Evolutionary conservation across 2,797 vertebrate genomes (phyloP).

Genomic region (Scarus forsteni): DNA sequence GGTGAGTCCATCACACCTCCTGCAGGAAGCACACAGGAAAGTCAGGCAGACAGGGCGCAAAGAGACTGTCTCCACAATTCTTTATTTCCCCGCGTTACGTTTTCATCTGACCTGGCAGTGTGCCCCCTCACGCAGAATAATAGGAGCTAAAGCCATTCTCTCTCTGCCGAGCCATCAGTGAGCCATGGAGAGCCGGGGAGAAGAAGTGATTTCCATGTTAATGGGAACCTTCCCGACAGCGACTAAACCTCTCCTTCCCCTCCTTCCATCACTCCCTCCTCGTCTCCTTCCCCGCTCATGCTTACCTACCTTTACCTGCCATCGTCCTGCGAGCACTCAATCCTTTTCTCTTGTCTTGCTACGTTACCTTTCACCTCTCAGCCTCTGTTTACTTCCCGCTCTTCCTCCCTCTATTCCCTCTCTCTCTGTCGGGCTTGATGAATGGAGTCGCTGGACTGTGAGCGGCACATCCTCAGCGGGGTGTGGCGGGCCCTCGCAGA

Average conservation of each 20-base stretch:
- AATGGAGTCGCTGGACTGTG: slow-evolving; percentile 82
- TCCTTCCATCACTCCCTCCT: slow-evolving; percentile 37
- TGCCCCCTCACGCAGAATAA: slow-evolving; percentile 83
- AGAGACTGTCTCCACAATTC: slow-evolving; percentile 56
- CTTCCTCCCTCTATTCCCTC: slow-evolving; percentile 39
- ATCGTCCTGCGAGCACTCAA: slow-evolving; percentile 37
- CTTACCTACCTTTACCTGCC: slow-evolving; percentile 54
- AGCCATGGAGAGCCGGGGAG: slow-evolving; percentile 64
- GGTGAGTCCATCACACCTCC: slow-evolving; percentile 64
- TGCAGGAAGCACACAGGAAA: slow-evolving; percentile 21
- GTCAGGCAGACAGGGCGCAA: slow-evolving; percentile 42
- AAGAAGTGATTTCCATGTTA: slow-evolving; percentile 86
- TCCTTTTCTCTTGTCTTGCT: slow-evolving; percentile 54
- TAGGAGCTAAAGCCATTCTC: slow-evolving; percentile 81
- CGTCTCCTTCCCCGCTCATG: slow-evolving; percentile 39
- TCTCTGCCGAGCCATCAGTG: slow-evolving; percentile 78
- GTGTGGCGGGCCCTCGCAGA: slow-evolving; percentile 63
- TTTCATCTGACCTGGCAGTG: slow-evolving; percentile 81
- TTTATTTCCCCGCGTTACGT: slow-evolving; percentile 63
- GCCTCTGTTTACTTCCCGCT: slow-evolving; percentile 68
- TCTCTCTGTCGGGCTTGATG: slow-evolving; percentile 79
- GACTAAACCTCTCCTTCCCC: slow-evolving; percentile 52
- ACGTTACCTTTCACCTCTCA: slow-evolving; percentile 69
- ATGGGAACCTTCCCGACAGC: slow-evolving; percentile 79
- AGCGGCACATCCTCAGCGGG: slow-evolving; percentile 70